phyloP scores from a whole-genome alignment of 2,113 vertebrate genomes.

The Oryzias woworae region DNA sequence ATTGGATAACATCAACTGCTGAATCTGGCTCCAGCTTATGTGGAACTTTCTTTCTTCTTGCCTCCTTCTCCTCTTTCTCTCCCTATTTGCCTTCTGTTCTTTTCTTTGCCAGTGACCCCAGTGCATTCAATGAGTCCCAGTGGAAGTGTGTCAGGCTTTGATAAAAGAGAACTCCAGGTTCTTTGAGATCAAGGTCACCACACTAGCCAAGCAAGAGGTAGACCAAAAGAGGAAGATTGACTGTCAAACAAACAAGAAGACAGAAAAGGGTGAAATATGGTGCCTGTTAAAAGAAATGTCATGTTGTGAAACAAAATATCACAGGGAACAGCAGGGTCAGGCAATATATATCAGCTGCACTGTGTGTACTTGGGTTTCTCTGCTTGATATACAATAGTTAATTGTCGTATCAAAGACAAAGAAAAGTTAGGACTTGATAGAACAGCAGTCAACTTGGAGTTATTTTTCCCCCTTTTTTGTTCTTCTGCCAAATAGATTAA shows the following conservation, averaged over 20 bases:
- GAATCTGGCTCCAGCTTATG: slow-evolving; percentile 52
- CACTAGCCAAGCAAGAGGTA: slow-evolving; percentile 49
- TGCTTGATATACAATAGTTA: slow-evolving; percentile 20
- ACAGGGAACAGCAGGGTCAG: slow-evolving; percentile 39
- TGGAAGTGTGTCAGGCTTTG: slow-evolving; percentile 65
- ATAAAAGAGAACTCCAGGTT: slow-evolving; percentile 47
- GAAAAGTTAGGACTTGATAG: background rate
- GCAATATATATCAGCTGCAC: slow-evolving; percentile 21
- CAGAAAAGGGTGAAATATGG: slow-evolving; percentile 45
- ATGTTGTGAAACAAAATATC: slow-evolving; percentile 60
- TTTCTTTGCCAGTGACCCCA: slow-evolving; percentile 55
- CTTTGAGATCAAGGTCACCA: slow-evolving; percentile 61
- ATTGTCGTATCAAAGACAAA: slow-evolving; percentile 36
- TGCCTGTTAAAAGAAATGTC: slow-evolving; percentile 51
- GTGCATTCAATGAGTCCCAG: slow-evolving; percentile 58
- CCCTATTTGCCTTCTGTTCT: slow-evolving; percentile 62
- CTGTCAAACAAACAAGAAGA: slow-evolving; percentile 34
- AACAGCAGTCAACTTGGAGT: background rate
- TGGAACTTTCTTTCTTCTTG: slow-evolving; percentile 43
- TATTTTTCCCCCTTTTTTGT: background rate
- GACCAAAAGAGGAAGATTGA: slow-evolving; percentile 40
- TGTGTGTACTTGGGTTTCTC: slow-evolving; percentile 22
- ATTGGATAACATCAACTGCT: slow-evolving; percentile 70
- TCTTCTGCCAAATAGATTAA: background rate
- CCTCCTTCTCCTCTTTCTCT: slow-evolving; percentile 36